Conservation (phyloP, 1,140 invertebrate species). For the Heliconius congener region DNA sequence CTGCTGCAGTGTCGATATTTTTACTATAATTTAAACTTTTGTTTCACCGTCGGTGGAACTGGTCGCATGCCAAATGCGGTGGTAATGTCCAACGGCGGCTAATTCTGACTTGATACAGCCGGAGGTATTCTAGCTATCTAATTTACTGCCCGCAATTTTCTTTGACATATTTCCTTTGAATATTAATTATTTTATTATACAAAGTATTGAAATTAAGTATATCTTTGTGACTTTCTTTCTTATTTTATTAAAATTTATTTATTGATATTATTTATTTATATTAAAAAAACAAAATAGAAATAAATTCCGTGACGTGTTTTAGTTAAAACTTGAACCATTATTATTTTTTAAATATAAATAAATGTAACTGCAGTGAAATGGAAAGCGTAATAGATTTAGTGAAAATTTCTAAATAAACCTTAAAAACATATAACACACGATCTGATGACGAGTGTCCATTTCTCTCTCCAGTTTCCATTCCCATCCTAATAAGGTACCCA, state of each 20-base stretch:
- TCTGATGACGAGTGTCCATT: slow-evolving; percentile 1
- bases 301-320: too few species aligned
- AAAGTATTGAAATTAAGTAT: background rate
- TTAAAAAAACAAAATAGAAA: too few species aligned
- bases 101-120: slow-evolving; percentile 45
- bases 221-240: background rate
- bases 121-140: slow-evolving; percentile 41
- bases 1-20: background rate
- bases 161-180: slow-evolving; percentile 15
- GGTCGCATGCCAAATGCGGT: slow-evolving; percentile 43
- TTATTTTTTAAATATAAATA: too few species aligned
- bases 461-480: background rate
- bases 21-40: slow-evolving; percentile 1
- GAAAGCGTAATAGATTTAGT: background rate
- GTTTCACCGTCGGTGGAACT: slow-evolving; percentile 11
- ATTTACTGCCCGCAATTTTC: slow-evolving; percentile 35
- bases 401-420: background rate
- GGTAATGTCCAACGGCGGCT: slow-evolving; percentile 45
- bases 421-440: background rate
- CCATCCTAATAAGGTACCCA: slow-evolving; percentile 25
- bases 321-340: too few species aligned
- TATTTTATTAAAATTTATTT: too few species aligned
- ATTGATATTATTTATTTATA: too few species aligned
- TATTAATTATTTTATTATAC: slow-evolving; percentile 2
- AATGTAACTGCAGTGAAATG: too few species aligned